Evolutionary conservation across 2,113 vertebrate genomes (phyloP).

Genomic region (Apteryx owenii): DNA sequence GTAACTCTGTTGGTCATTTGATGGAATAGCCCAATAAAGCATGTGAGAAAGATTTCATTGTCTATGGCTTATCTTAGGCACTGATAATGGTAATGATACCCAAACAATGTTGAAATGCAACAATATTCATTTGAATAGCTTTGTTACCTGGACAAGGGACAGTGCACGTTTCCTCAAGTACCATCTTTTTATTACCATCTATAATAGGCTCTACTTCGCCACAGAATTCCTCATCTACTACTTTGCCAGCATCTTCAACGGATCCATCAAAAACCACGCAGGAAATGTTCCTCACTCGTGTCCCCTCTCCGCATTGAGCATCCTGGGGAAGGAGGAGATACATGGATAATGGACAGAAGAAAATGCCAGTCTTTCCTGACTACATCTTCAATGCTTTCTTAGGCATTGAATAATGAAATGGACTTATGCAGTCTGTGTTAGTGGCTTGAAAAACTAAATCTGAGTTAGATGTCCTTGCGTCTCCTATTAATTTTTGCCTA

Average conservation of each 20-base stretch:
- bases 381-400: background rate
- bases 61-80: background rate
- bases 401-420: background rate
- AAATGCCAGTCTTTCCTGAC: background rate
- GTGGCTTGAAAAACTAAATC: no score
- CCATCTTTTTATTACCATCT: slow-evolving; percentile 82
- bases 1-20: background rate
- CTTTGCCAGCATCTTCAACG: slow-evolving; percentile 76
- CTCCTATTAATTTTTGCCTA: background rate
- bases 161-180: slow-evolving; percentile 88
- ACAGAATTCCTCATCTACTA: slow-evolving; percentile 94
- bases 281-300: slow-evolving; percentile 88
- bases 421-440: background rate
- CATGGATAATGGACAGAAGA: background rate
- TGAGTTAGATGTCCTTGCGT: background rate
- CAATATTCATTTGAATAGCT: background rate
- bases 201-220: slow-evolving; percentile 82
- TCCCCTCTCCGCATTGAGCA: slow-evolving; percentile 93
- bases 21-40: background rate
- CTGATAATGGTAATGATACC: background rate
- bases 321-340: slow-evolving; percentile 69
- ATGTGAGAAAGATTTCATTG: background rate
- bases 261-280: slow-evolving; percentile 93
- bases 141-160: slow-evolving; percentile 93
- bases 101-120: background rate